Evolutionary conservation across 2,113 vertebrate species (phyloP).

Genomic region (Bubo blakistoni): DNA sequence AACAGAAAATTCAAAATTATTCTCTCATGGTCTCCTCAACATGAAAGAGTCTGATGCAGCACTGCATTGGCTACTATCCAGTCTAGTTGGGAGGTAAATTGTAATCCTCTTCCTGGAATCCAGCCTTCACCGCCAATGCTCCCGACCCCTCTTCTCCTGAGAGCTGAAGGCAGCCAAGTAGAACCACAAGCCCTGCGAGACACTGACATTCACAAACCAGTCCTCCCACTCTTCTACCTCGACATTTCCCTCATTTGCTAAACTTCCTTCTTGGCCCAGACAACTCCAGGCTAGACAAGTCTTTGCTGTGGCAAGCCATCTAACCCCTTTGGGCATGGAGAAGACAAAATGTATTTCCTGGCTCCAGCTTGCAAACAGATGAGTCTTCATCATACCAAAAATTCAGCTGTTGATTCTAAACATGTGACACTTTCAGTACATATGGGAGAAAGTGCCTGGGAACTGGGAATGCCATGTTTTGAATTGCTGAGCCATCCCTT

Average conservation of each 20-base stretch:
- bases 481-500: not conserved
- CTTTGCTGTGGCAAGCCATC: constrained; percentile 37
- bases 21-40: constrained; percentile 18
- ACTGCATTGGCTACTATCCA: constrained; percentile 10
- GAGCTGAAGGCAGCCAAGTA: constrained; percentile 35
- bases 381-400: not conserved
- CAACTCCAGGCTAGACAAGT: constrained; percentile 5
- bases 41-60: constrained; percentile 14
- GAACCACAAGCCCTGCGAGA: constrained; percentile 35
- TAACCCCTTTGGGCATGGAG: not conserved
- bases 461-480: not conserved
- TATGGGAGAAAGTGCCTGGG: not conserved
- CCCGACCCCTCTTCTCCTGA: not conserved
- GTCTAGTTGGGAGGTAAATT: constrained; percentile 55
- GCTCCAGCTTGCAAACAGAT: constrained; percentile 16
- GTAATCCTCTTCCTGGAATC: constrained; percentile 21
- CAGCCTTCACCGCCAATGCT: not conserved
- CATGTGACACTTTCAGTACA: not conserved
- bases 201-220: not conserved
- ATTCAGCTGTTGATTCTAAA: not conserved
- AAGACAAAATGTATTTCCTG: constrained; percentile 6
- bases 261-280: not conserved
- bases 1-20: not conserved
- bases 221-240: not conserved
- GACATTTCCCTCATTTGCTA: not conserved